Base-by-base conservation (phyloP, 2,888 invertebrate genomes). In the Conchocele bisecta region DNA sequence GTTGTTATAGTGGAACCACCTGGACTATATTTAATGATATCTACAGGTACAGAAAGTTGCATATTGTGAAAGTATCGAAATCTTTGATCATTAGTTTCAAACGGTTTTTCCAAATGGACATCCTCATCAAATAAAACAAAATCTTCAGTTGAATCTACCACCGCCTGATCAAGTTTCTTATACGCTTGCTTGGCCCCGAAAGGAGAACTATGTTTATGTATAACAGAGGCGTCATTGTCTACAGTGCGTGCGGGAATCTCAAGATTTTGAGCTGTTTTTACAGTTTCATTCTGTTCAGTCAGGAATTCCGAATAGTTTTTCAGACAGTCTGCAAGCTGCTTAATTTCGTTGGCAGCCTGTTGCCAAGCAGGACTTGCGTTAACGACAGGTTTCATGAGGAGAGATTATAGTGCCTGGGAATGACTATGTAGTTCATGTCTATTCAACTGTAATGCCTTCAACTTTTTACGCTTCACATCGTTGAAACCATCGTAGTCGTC, bases 381-480 rank as follows among this genome's bases (percentile, higher is more conserved):
- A 53, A 13, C 1, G n/a, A n/a, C n/a, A n/a, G n/a, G n/a, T n/a
- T n/a, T n/a, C n/a, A n/a, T n/a, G 13, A 22, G 26, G 6, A 72
- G 20, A 53, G 60, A 68, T 22, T 58, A 74, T 26, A 77, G 51
- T 20, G 60, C 63, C 11, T 74, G 29, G 11, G 56, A 15, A 63
- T 77, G 77, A 28, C 35, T 58, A 5, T 60, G 3, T 20, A 67
- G 37, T 17, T 57, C 28, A 11, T 13, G 22, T 9, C 51, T 41
- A 22, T 33, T n/a, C 1, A 74, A 13, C 29, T 59, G 59, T 31
- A 29, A 17, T 20, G 24, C 13, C 28, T 73, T 73, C 51, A 54
- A 17, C 28, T 69, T 78, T 53, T 70, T 75, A 17, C 65, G 26
- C 22, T 64, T 60, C 1, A 58, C 1, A 11, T 75, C 64, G 48